Conservation (phyloP, 2,113 vertebrate genomes). For the Semnornis frantzii region DNA sequence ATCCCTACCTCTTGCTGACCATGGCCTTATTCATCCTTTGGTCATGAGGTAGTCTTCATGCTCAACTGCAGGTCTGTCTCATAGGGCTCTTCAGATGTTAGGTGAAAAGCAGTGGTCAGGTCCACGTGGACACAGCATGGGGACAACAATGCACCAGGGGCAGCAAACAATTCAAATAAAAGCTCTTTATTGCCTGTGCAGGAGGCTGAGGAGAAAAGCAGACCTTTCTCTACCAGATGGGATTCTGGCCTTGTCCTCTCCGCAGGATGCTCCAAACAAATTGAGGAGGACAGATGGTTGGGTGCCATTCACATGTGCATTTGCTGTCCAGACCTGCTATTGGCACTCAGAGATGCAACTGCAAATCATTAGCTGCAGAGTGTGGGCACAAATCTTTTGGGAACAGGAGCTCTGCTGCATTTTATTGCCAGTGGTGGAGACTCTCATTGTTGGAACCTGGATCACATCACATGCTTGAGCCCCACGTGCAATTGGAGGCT, state of each 20-base stretch:
- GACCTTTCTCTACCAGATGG: background rate
- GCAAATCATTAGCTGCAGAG: rapidly evolving
- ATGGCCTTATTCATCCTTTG: rapidly evolving
- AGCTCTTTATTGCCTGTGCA: background rate
- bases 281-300: rapidly evolving
- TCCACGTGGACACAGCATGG: rapidly evolving
- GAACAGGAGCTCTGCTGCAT: background rate
- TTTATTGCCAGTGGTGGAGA: background rate
- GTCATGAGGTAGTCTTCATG: rapidly evolving
- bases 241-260: background rate
- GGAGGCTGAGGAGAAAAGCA: background rate
- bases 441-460: background rate
- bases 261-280: background rate
- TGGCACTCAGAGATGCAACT: rapidly evolving
- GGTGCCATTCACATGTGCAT: rapidly evolving
- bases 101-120: background rate
- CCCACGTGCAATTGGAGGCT: rapidly evolving
- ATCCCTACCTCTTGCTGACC: background rate
- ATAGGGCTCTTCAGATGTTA: rapidly evolving
- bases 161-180: too few relatives aligned
- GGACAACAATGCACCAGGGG: rapidly evolving
- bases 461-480: background rate
- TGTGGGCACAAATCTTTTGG: rapidly evolving
- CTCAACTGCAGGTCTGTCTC: background rate
- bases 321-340: background rate